Conservation (phyloP, 2,888 invertebrate species). For the Caenorhabditis becei region DNA sequence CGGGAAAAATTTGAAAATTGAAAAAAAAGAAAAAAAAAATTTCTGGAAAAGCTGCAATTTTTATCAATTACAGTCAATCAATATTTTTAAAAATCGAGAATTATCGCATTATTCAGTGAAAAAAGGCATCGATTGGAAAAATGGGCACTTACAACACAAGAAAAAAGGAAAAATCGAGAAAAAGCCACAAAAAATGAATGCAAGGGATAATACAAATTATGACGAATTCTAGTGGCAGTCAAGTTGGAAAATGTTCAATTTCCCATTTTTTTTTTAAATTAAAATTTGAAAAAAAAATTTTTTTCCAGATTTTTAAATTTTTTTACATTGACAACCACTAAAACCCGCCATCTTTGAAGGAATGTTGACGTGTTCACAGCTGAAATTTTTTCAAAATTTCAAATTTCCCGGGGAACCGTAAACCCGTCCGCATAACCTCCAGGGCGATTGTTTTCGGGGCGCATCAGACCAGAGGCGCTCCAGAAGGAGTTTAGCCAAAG, state of each 20-base stretch:
- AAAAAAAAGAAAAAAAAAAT: too few relatives aligned
- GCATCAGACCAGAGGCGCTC: conserved; percentile 68
- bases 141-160: background rate
- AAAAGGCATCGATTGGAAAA: background rate
- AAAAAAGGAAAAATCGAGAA: background rate
- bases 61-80: too few relatives aligned
- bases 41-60: too few relatives aligned
- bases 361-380: background rate
- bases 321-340: background rate
- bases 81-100: too few relatives aligned
- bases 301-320: background rate
- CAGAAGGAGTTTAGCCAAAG: conserved; percentile 70
- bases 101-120: too few relatives aligned
- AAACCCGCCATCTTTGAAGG: background rate
- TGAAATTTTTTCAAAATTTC: background rate
- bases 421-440: conserved; percentile 4
- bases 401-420: background rate
- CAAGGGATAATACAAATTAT: background rate
- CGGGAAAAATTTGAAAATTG: too few relatives aligned
- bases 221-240: too few relatives aligned
- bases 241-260: too few relatives aligned
- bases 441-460: conserved; percentile 46
- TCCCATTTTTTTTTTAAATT: too few relatives aligned
- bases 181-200: too few relatives aligned
- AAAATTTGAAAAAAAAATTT: too few relatives aligned